Base-by-base conservation (phyloP, 1,140 invertebrate genomes). In the Rhizoglyphus robini region DNA sequence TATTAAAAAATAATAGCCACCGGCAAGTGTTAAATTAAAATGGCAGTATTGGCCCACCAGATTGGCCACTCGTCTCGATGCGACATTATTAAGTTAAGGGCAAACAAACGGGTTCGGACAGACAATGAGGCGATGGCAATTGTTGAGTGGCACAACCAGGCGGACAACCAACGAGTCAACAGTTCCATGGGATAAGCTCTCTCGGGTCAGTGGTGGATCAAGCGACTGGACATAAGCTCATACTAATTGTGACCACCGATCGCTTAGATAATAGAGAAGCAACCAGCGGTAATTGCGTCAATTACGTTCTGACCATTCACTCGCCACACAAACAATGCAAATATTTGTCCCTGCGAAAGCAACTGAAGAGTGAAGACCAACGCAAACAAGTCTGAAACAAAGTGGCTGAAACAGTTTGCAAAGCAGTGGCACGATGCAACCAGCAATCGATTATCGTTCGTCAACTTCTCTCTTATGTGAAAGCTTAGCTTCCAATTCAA, bases 1-100 rank as follows among this genome's bases (percentile, higher is more conserved):
- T 54, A 54, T 54, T 54, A 54, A 54, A 54, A 54, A 54, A 54
- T 54, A 54, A 54, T 54, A 54, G 51, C 51, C 51, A 54, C 31
- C 8, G 51, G 51, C 51, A 8, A 54, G 51, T 20, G 51, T 54
- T 54, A 54, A 54, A 54, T 54, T 54, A 54, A 54, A 54, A 54
- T 54, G 23, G 36, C 36, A 11, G 36, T 41, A 8, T 18, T 18
- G 18, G 18, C 8, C 18, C 36, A 18, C 18, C 36, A 41, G 36
- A 41, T 41, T 41, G 36, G 36, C 36, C 36, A 41, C 36, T 41
- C 36, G 18, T 41, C 36, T 18, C 36, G 15, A 8, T 54, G 51
- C 20, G 51, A 54, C 51, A 54, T 54, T 54, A 54, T 5, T 5
- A 23, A 54, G 31, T 11, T 5, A 27, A 8, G 51, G 23, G 31